A percentile compares a stretch with the other conserved stretches of the same genome.
These are phyloP conservation scores for Platycheirus albimanus DNA, from an alignment of 2,888 invertebrate species.

Conservation along the genomic window DNA sequence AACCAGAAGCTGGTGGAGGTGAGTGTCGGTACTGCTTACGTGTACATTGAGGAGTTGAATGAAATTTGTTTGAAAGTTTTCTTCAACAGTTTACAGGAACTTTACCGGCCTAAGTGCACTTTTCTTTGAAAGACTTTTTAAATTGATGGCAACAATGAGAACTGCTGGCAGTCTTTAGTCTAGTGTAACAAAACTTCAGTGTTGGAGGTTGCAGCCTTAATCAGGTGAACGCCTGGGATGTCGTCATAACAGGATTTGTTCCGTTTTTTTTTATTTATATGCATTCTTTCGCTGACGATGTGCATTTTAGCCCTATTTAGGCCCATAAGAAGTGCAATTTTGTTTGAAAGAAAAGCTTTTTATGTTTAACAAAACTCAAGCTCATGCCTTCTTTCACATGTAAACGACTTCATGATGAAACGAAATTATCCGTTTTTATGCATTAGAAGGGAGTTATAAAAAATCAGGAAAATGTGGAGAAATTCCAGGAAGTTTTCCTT, in stretches of 20 bases:
- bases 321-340: background rate
- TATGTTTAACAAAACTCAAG: background rate
- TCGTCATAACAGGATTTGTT: background rate
- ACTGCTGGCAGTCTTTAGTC: background rate
- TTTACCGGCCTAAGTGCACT: conserved; percentile 31
- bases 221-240: conserved; percentile 23
- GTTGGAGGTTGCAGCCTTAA: conserved; percentile 13
- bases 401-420: background rate
- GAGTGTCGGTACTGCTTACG: background rate
- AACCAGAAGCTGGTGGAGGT: background rate
- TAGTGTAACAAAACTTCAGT: conserved; percentile 6
- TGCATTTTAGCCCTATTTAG: background rate
- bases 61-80: conserved; percentile 26
- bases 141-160: conserved; percentile 7
- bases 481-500: background rate
- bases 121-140: conserved; percentile 12
- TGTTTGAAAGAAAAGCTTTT: background rate
- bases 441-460: background rate
- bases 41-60: conserved; percentile 17
- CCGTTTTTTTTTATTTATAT: background rate
- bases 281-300: background rate
- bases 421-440: background rate
- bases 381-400: background rate
- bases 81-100: conserved; percentile 17
- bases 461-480: no score